Percentiles rank a stretch among this genome's conserved stretches.
Conservation (phyloP, 2,113 vertebrate genomes). For the Coptodon bakossiorum region DNA sequence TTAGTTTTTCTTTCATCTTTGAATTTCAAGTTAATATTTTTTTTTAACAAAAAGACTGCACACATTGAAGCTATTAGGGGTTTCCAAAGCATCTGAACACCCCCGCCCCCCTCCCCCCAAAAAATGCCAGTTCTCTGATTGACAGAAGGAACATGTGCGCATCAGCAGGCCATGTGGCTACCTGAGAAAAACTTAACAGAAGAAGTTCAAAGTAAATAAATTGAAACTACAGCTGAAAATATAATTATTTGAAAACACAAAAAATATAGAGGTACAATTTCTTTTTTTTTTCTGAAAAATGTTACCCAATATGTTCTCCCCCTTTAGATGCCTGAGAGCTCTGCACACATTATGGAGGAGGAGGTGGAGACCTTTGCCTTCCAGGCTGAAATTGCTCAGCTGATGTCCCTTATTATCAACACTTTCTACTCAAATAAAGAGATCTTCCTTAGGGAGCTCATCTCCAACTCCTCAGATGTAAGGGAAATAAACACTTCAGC, state of each 20-base stretch:
- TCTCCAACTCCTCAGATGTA: constrained; percentile 80
- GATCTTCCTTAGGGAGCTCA: constrained; percentile 80
- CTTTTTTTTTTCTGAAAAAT: accelerated
- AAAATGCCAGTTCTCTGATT: constrained; percentile 40
- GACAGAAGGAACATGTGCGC: constrained; percentile 58
- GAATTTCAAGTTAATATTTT: background rate
- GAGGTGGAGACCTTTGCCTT: constrained; percentile 75
- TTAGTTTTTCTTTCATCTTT: background rate
- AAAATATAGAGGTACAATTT: background rate
- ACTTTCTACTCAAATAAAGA: constrained; percentile 84
- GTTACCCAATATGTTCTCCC: background rate
- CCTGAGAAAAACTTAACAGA: background rate
- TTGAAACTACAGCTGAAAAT: background rate
- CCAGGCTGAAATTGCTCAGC: constrained; percentile 81
- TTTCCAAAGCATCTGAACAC: constrained; percentile 7
- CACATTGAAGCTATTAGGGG: background rate
- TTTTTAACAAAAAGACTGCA: background rate
- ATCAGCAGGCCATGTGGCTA: background rate
- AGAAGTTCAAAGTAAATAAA: background rate
- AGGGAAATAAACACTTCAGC: constrained; percentile 3
- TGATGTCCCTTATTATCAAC: constrained; percentile 82
- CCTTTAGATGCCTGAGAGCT: constrained; percentile 62
- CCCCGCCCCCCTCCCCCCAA: background rate
- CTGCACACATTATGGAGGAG: constrained; percentile 54
- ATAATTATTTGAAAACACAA: background rate